Evolutionary conservation across 2,888 invertebrate genomes (phyloP).

Genomic region (Atrina japonica): DNA sequence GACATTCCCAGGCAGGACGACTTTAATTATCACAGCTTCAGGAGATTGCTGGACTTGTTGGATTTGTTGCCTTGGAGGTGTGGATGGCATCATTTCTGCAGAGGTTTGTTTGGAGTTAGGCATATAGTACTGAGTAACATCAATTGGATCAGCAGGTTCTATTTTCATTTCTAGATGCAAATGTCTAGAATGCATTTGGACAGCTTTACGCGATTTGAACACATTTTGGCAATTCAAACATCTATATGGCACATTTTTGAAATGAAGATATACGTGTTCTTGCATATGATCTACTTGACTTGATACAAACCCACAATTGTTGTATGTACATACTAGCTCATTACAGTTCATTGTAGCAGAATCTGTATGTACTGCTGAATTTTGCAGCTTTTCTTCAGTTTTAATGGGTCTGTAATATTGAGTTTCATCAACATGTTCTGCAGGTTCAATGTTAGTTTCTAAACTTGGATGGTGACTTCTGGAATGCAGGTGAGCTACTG

Average conservation of each 20-base stretch:
- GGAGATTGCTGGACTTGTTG: conserved; percentile 34
- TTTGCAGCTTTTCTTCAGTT: background rate
- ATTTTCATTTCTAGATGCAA: conserved; percentile 53
- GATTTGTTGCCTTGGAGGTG: conserved; percentile 13
- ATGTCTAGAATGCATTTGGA: conserved; percentile 54
- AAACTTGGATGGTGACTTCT: background rate
- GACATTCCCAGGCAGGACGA: conserved; percentile 30
- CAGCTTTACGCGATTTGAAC: conserved; percentile 51
- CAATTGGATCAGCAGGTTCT: conserved; percentile 50
- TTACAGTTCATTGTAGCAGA: background rate
- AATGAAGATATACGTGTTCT: conserved; percentile 59
- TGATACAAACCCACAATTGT: conserved; percentile 54
- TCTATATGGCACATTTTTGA: conserved; percentile 54
- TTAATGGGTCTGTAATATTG: background rate
- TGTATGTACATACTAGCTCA: conserved; percentile 37
- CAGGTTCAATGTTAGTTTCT: background rate
- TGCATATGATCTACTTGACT: conserved; percentile 50
- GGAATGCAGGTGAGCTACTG: background rate
- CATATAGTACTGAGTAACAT: conserved; percentile 50
- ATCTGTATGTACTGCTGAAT: no score
- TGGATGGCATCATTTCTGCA: background rate
- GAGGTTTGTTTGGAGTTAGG: conserved; percentile 17
- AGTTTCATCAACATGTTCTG: background rate
- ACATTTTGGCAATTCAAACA: conserved; percentile 55
- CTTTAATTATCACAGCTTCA: conserved; percentile 43